phyloP scores from a whole-genome alignment of 1,140 invertebrate genomes.

The Ceratina calcarata region DNA sequence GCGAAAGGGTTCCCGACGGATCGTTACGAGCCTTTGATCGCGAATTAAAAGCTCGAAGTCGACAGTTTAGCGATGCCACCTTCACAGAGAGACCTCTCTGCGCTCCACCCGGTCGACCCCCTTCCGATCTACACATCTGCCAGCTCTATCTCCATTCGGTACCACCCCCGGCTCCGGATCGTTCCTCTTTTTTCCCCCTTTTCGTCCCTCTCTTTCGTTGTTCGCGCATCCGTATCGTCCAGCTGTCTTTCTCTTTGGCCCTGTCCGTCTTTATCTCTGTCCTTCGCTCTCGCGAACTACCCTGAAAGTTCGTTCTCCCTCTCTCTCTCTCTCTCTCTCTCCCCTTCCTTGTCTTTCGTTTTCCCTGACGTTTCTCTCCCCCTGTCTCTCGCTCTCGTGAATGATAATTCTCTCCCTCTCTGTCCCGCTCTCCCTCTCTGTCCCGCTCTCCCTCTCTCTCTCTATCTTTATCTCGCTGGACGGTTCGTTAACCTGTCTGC shows the following conservation, averaged over 20 bases:
- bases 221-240: slow-evolving; percentile 1
- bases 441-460: background rate
- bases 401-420: slow-evolving; percentile 18
- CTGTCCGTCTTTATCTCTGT: background rate
- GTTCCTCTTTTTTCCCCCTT: slow-evolving; percentile 12
- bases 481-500: slow-evolving; percentile 79
- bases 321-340: slow-evolving; percentile 23
- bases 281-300: background rate
- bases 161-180: slow-evolving; percentile 5
- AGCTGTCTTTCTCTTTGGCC: slow-evolving; percentile 38
- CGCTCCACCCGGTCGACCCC: background rate
- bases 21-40: slow-evolving; percentile 76
- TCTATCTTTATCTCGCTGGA: slow-evolving; percentile 50
- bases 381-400: background rate
- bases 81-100: slow-evolving; percentile 39
- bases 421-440: slow-evolving; percentile 20
- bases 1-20: slow-evolving; percentile 63
- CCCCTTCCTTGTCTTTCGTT: slow-evolving; percentile 13
- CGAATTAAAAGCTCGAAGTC: slow-evolving; percentile 78
- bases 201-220: background rate
- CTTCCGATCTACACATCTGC: slow-evolving; percentile 35
- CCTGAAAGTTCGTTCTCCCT: slow-evolving; percentile 21
- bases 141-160: slow-evolving; percentile 14
- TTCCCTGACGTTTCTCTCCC: background rate
- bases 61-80: slow-evolving; percentile 71